A percentile compares a stretch with the other conserved stretches of the same genome.
Evolutionary conservation across 2,797 vertebrate species (phyloP).

Genomic region (Enteromius fasciolatus): DNA sequence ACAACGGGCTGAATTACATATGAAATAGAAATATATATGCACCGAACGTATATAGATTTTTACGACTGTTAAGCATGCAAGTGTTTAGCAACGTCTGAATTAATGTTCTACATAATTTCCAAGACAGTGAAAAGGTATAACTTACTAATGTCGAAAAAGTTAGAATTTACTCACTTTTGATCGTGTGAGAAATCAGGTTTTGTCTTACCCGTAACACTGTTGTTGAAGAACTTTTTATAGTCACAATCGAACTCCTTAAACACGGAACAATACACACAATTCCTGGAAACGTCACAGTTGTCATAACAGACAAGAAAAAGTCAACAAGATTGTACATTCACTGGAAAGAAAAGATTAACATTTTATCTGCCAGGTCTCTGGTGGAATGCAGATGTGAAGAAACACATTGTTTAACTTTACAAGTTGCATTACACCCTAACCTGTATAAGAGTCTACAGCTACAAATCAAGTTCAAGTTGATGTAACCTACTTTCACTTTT

Average conservation of each 20-base stretch:
- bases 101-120: constrained; percentile 8
- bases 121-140: not conserved
- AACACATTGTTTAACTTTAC: not conserved
- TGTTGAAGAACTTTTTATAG: constrained; percentile 78
- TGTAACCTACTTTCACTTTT: constrained; percentile 11
- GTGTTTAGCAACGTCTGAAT: constrained; percentile 1
- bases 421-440: not conserved
- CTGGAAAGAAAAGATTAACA: constrained; percentile 12
- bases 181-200: constrained; percentile 80
- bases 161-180: constrained; percentile 49
- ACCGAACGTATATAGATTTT: constrained; percentile 2
- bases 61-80: constrained; percentile 48
- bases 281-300: constrained; percentile 80
- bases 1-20: constrained; percentile 7
- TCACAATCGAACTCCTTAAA: constrained; percentile 78
- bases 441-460: not conserved
- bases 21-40: not conserved
- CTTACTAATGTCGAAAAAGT: constrained; percentile 45
- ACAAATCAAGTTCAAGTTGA: not conserved
- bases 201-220: constrained; percentile 81
- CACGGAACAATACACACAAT: constrained; percentile 78
- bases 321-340: constrained; percentile 51
- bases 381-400: constrained; percentile 5
- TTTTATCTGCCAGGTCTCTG: not conserved
- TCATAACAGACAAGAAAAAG: constrained; percentile 70